Conservation (phyloP, 2,113 vertebrate species). For the Orthonyx spaldingii region DNA sequence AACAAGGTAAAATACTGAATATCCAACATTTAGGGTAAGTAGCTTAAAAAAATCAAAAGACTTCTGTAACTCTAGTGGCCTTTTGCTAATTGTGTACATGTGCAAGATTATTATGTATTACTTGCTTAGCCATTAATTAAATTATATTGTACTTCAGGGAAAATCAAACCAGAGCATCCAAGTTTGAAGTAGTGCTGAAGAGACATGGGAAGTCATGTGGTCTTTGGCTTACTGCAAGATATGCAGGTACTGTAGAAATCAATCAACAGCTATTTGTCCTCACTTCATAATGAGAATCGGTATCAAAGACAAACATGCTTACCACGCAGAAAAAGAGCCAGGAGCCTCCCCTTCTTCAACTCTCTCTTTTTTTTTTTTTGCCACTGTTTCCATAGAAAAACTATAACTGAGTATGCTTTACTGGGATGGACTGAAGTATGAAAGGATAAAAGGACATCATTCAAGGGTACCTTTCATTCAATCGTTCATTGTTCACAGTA, state of each 20-base stretch:
- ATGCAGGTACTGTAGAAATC: not conserved
- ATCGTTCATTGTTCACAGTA: not conserved
- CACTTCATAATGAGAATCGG: not conserved
- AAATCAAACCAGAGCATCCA: not conserved
- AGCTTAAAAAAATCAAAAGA: not conserved
- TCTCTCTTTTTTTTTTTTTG: not conserved
- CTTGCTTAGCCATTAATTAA: not conserved
- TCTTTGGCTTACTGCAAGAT: not conserved
- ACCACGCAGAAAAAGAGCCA: not conserved
- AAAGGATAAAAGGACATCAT: not conserved
- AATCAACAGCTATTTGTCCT: not conserved
- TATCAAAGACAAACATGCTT: not conserved
- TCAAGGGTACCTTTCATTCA: not conserved
- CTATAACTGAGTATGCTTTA: not conserved
- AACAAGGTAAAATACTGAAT: not conserved
- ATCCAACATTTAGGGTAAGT: not conserved
- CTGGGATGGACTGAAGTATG: not conserved
- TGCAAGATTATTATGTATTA: not conserved
- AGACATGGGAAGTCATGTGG: accelerated
- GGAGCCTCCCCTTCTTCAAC: not conserved
- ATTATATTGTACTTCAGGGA: not conserved
- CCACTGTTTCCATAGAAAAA: not conserved
- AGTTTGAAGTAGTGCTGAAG: not conserved
- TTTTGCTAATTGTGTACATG: not conserved
- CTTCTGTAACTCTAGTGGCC: not conserved